Evolutionary conservation across 2,888 invertebrate genomes (phyloP), one percentile per base, ranked within the genome.

Genomic region (Nebria brevicollis): DNA sequence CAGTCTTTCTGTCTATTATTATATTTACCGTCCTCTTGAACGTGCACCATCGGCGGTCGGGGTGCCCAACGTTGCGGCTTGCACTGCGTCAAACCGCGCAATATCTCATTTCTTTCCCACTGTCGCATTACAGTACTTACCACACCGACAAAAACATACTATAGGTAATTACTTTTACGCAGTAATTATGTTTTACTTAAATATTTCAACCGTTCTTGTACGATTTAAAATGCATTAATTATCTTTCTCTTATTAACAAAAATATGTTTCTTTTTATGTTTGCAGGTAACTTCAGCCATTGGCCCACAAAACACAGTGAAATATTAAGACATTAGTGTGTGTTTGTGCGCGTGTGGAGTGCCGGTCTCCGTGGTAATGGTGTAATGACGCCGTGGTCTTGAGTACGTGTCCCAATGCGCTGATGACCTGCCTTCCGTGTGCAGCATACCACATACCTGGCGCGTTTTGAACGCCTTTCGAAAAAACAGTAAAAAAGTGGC

Each of bases 21-120:
- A 70, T 70, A 26, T 70, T 70, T 70, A 10, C 70, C 13, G 25
- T 70, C 5, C 70, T 70, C 70, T 70, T 70, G 70, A 70, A 70
- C 34, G 34, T 34, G 10, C 70, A 13, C 13, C 70, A 26, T 20
- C 70, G 15, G 2, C 34, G 70, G 68, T 15, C 20, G 8, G 13
- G 7, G 25, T 25, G n/a, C 66, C n/a, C 10, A 15, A 25, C 34
- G 7, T 15, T 70, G 70, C 70, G n/a, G 13, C 70, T 13, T 25
- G 20, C 70, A 70, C 70, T 25, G 34, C 70, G 11, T 34, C 20
- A 20, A 15, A 5, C 70, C 70, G 54, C 54, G 54, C 54, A 54
- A 54, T 54, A 54, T 54, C 54, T 54, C 54, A 54, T 54, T 54
- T 54, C 54, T 54, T 54, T 13, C 20, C 20, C 54, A 13, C 7